phyloP scores from a whole-genome alignment of 2,113 vertebrate genomes.

The Artemisiospiza belli region DNA sequence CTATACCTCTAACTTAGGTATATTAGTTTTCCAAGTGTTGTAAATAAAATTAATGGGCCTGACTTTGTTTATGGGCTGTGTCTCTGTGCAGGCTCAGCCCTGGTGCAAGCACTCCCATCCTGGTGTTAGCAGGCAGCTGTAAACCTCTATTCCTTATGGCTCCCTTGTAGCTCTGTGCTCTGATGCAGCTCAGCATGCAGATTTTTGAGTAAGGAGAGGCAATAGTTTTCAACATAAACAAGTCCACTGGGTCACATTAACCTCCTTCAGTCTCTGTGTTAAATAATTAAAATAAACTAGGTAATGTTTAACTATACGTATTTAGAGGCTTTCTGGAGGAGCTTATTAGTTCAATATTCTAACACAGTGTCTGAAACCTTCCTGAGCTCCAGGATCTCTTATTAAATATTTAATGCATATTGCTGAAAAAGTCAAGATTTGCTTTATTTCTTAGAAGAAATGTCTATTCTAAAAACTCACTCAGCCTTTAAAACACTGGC shows the following conservation, averaged over 20 bases:
- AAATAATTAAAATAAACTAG: conserved; percentile 53
- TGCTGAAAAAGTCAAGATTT: conserved; percentile 52
- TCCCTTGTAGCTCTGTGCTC: conserved; percentile 37
- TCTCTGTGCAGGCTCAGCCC: neutral
- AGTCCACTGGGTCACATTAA: conserved; percentile 55
- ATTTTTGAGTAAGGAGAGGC: conserved; percentile 57
- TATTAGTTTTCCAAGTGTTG: neutral
- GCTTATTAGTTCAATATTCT: conserved; percentile 49
- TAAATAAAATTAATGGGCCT: neutral
- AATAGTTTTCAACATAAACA: conserved; percentile 60
- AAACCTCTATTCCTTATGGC: conserved; percentile 2
- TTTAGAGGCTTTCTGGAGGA: conserved; percentile 57
- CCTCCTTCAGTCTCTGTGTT: conserved; percentile 34
- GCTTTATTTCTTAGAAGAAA: conserved; percentile 33
- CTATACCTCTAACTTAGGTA: accelerated
- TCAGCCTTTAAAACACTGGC: neutral
- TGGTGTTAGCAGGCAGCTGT: conserved; percentile 9
- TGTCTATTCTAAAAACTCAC: conserved; percentile 14
- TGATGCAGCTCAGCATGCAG: conserved; percentile 57
- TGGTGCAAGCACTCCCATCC: neutral
- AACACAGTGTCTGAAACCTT: conserved; percentile 38
- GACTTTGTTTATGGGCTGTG: neutral
- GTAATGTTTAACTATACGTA: conserved; percentile 46
- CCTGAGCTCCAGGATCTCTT: conserved; percentile 49
- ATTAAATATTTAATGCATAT: conserved; percentile 53